These are phyloP conservation scores for Leptinotarsa lineolata DNA, from an alignment of 1,140 invertebrate genomes.

Conservation along the genomic window DNA sequence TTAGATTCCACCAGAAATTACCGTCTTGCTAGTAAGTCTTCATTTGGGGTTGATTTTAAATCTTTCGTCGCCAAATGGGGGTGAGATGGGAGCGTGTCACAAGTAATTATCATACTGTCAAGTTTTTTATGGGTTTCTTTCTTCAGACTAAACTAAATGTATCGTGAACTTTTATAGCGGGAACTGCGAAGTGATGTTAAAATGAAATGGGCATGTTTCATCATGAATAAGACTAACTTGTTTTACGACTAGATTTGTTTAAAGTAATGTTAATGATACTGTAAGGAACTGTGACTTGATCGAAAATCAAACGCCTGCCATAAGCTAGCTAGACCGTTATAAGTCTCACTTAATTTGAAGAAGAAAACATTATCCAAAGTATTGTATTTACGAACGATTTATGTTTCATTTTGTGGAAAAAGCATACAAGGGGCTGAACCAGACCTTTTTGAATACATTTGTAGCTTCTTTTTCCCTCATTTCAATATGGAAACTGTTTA, in stretches of 20 bases:
- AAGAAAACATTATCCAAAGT: neutral
- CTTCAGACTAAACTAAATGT: neutral
- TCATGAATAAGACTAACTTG: neutral
- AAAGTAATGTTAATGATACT: too few species aligned
- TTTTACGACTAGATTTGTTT: too few species aligned
- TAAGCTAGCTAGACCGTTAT: neutral
- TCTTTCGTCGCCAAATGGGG: slow-evolving; percentile 5
- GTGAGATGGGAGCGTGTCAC: slow-evolving; percentile 14
- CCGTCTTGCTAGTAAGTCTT: neutral
- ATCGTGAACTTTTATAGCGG: neutral
- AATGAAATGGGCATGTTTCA: neutral
- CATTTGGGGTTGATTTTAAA: slow-evolving; percentile 18
- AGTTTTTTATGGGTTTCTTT: slow-evolving; percentile 15
- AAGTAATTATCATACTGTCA: slow-evolving; percentile 5
- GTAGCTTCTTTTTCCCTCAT: too few species aligned
- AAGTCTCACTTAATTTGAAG: neutral
- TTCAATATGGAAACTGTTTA: too few species aligned
- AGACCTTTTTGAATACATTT: too few species aligned
- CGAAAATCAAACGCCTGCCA: too few species aligned
- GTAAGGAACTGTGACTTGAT: too few species aligned
- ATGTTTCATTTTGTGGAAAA: too few species aligned
- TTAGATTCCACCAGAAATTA: neutral
- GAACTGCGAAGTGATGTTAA: neutral
- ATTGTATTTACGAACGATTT: neutral
- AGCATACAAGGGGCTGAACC: too few species aligned